These are phyloP conservation scores for Lycophotia porphyrea DNA, from an alignment of 2,888 invertebrate genomes.

Conservation along the genomic window DNA sequence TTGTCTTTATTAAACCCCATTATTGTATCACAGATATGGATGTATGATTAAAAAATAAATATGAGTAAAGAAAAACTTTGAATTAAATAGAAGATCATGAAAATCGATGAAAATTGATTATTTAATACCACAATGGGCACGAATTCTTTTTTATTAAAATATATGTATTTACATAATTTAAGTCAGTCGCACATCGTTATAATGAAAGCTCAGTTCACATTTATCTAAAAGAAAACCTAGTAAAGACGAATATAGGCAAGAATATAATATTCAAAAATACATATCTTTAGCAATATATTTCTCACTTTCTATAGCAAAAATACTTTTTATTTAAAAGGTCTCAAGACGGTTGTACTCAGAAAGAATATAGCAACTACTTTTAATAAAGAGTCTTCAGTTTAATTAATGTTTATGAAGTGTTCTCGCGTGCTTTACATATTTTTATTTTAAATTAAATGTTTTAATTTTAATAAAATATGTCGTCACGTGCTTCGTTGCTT, in stretches of 20 bases:
- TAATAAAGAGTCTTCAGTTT: slow-evolving; percentile 64
- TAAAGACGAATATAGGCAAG: background rate
- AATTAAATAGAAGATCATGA: background rate
- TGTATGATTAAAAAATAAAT: background rate
- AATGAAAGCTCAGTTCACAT: background rate
- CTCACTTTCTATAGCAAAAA: background rate
- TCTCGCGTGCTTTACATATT: slow-evolving; percentile 61
- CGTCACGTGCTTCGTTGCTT: slow-evolving; percentile 13
- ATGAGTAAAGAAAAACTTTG: background rate
- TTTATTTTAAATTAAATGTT: slow-evolving; percentile 55
- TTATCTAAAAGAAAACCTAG: background rate
- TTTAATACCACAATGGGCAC: background rate
- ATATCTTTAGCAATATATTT: background rate
- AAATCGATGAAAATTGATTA: background rate
- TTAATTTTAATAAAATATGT: slow-evolving; percentile 49
- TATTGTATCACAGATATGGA: background rate
- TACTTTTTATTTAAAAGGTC: slow-evolving; percentile 31
- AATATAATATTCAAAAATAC: background rate
- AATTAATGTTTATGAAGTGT: slow-evolving; percentile 70
- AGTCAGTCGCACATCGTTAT: background rate
- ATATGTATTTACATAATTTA: background rate
- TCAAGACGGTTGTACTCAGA: slow-evolving; percentile 68
- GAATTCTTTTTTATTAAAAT: background rate
- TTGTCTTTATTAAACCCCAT: background rate
- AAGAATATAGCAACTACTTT: slow-evolving; percentile 70